Conservation (phyloP, 2,113 vertebrate genomes). For the Myiagra hebetior region DNA sequence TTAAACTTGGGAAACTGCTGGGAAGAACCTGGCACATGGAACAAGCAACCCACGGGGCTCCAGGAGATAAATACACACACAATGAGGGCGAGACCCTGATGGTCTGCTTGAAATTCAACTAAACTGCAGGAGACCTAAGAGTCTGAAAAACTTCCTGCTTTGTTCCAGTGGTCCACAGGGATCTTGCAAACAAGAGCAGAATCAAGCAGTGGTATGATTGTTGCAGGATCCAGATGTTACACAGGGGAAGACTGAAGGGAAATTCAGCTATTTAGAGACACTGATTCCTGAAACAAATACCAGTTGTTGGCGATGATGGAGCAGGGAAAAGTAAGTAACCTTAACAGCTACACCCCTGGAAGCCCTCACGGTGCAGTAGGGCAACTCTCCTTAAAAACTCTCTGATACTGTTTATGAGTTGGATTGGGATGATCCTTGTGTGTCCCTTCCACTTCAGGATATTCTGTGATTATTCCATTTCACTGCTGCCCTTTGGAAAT, state of each 20-base stretch:
- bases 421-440: background rate
- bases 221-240: background rate
- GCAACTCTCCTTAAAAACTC: background rate
- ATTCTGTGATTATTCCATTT: background rate
- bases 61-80: background rate
- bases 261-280: background rate
- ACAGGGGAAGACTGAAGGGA: background rate
- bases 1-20: background rate
- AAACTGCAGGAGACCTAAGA: background rate
- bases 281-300: background rate
- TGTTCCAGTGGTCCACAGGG: background rate
- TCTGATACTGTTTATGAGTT: background rate
- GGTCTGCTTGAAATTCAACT: background rate
- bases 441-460: background rate
- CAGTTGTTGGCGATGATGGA: rapidly evolving
- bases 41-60: background rate
- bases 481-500: background rate
- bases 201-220: background rate
- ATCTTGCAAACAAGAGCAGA: background rate
- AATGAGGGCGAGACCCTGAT: rapidly evolving
- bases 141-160: background rate
- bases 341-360: background rate
- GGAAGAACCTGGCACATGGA: background rate
- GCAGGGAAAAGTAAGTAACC: background rate
- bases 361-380: background rate